Conservation (phyloP, 2,113 vertebrate species). For the Asarcornis scutulata region DNA sequence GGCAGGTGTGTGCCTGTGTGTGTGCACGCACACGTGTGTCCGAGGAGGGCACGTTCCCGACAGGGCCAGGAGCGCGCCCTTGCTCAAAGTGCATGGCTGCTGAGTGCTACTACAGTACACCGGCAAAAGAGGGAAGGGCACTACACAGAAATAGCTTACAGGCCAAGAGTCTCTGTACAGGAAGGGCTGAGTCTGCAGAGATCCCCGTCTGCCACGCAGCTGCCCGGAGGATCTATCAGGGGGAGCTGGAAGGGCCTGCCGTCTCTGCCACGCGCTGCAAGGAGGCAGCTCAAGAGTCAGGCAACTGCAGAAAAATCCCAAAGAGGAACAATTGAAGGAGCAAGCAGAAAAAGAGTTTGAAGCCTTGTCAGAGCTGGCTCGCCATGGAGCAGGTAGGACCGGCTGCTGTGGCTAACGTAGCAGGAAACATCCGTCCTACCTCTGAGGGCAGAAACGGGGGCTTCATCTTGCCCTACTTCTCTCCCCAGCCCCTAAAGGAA, state of each 20-base stretch:
- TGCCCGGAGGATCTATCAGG: not conserved
- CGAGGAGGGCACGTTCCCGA: not conserved
- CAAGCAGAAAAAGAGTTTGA: constrained; percentile 16
- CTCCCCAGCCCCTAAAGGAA: not conserved
- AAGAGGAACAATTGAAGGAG: not conserved
- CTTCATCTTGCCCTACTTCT: not conserved
- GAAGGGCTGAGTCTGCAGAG: not conserved
- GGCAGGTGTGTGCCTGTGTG: not conserved
- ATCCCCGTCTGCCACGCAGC: not conserved
- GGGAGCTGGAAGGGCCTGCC: not conserved
- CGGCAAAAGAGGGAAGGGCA: constrained; percentile 12
- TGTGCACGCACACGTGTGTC: not conserved
- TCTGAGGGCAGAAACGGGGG: not conserved
- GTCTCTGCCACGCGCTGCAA: not conserved
- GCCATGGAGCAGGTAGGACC: not conserved
- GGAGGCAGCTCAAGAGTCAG: not conserved
- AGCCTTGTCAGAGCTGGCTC: constrained; percentile 6
- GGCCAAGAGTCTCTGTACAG: constrained; percentile 25
- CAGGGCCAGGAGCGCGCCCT: not conserved
- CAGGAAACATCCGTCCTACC: not conserved
- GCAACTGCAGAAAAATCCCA: constrained; percentile 23
- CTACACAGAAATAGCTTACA: constrained; percentile 42
- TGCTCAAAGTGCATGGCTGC: not conserved
- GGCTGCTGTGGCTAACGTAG: not conserved
- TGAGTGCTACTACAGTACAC: constrained; percentile 30